phyloP scores from a whole-genome alignment of 2,113 vertebrate genomes.

The Chaenogobius annularis region DNA sequence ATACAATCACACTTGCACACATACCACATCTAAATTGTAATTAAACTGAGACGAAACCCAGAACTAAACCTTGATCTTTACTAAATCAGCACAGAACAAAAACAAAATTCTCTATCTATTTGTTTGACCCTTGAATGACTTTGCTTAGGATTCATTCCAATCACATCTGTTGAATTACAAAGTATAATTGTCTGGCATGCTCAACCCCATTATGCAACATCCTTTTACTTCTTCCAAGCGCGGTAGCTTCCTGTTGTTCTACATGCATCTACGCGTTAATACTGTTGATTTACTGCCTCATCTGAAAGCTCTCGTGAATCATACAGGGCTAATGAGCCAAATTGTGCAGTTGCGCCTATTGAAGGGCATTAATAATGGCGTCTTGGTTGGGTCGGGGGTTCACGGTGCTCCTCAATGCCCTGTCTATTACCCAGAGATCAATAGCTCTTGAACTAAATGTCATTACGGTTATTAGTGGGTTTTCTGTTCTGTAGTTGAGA shows the following conservation, averaged over 20 bases:
- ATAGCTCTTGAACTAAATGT: slow-evolving; percentile 68
- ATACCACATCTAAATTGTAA: too few relatives aligned
- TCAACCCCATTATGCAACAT: not conserved
- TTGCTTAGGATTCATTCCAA: not conserved
- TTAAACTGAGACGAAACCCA: too few relatives aligned
- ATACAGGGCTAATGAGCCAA: slow-evolving; percentile 26
- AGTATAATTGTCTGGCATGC: not conserved
- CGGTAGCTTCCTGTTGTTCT: not conserved
- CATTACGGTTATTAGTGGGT: slow-evolving; percentile 62
- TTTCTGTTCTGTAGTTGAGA: slow-evolving; percentile 55
- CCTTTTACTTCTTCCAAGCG: not conserved
- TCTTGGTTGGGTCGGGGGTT: slow-evolving; percentile 26
- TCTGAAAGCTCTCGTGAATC: slow-evolving; percentile 24
- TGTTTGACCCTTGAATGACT: too few relatives aligned
- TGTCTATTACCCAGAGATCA: slow-evolving; percentile 61
- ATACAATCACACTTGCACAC: too few relatives aligned
- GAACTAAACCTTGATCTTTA: too few relatives aligned
- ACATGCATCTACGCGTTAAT: not conserved
- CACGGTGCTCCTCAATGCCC: slow-evolving; percentile 30
- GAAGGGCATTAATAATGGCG: slow-evolving; percentile 42
- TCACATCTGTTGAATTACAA: not conserved
- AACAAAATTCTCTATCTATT: too few relatives aligned
- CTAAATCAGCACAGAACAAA: too few relatives aligned
- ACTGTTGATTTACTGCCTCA: slow-evolving; percentile 8
- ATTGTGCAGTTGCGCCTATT: slow-evolving; percentile 12